Percentiles rank a stretch among this genome's conserved stretches.
Evolutionary conservation across 2,888 invertebrate genomes (phyloP).

Genomic region (Sinohyriopsis cumingii): DNA sequence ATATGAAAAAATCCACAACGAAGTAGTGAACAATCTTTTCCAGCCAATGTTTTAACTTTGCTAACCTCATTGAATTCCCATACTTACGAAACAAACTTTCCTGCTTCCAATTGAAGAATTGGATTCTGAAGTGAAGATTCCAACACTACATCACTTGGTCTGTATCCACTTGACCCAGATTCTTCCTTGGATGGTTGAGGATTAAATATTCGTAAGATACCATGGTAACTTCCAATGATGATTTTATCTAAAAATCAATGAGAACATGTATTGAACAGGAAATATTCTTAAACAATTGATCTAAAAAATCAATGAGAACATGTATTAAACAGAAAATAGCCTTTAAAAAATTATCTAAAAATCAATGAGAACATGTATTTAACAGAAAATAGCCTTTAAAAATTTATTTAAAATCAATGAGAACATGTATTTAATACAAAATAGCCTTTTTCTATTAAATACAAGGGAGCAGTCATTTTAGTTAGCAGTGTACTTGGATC

Average conservation of each 20-base stretch:
- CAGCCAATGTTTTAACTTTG: too few species aligned
- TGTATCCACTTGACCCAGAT: slow-evolving; percentile 56
- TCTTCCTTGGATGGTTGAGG: slow-evolving; percentile 76
- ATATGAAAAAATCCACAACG: too few species aligned
- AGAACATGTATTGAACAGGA: not conserved
- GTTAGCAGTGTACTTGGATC: too few species aligned
- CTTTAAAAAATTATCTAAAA: slow-evolving; percentile 77
- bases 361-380: slow-evolving; percentile 4
- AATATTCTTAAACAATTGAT: not conserved
- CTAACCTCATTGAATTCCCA: not conserved
- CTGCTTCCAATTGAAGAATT: slow-evolving; percentile 86
- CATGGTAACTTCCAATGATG: slow-evolving; percentile 85
- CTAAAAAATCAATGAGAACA: too few species aligned
- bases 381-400: not conserved
- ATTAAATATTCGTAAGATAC: slow-evolving; percentile 84
- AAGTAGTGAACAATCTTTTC: too few species aligned
- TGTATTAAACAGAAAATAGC: too few species aligned
- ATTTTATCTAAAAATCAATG: slow-evolving; percentile 76
- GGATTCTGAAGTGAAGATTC: slow-evolving; percentile 84
- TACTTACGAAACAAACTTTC: slow-evolving; percentile 88
- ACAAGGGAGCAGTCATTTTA: too few species aligned
- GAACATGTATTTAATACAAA: too few species aligned
- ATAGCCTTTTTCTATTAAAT: too few species aligned
- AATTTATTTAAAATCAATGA: too few species aligned
- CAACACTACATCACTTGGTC: slow-evolving; percentile 78